These are phyloP conservation scores for Rotaria sp. DNA, from an alignment of 2,888 invertebrate species.

Conservation along the genomic window DNA sequence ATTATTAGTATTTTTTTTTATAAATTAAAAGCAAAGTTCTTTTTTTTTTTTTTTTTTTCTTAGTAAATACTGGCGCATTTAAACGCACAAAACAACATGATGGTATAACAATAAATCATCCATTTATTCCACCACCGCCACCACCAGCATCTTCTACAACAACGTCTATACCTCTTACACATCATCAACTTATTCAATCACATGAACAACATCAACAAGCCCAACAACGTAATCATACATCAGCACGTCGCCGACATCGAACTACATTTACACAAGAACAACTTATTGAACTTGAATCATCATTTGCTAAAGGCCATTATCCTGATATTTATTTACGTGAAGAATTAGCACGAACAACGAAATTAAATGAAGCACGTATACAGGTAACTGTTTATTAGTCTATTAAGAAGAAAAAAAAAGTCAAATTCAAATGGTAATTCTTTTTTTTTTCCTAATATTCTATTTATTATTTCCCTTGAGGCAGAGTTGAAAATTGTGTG, in stretches of 20 bases:
- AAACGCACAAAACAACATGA: neutral
- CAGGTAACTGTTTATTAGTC: slow-evolving; percentile 67
- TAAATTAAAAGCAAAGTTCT: neutral
- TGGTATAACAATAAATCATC: neutral
- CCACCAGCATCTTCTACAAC: too few relatives aligned
- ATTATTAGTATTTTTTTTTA: neutral
- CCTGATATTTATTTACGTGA: slow-evolving; percentile 99
- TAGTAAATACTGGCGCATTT: neutral
- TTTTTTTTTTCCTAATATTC: too few relatives aligned
- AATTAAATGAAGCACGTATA: slow-evolving; percentile 97
- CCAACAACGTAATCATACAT: slow-evolving; percentile 57
- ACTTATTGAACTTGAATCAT: slow-evolving; percentile 94
- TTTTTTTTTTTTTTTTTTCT: neutral
- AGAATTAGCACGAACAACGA: slow-evolving; percentile 93
- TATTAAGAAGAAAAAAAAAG: neutral
- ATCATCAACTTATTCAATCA: neutral
- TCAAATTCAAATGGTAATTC: neutral
- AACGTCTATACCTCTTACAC: neutral
- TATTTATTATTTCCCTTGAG: neutral
- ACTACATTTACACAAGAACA: slow-evolving; percentile 98
- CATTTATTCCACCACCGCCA: neutral
- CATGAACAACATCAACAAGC: neutral
- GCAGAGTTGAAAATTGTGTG: neutral
- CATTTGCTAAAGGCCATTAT: slow-evolving; percentile 97
- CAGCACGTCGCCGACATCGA: slow-evolving; percentile 87